Conservation (phyloP, 2,797 vertebrate genomes). For the Lepidocolaptes lacrymiger region DNA sequence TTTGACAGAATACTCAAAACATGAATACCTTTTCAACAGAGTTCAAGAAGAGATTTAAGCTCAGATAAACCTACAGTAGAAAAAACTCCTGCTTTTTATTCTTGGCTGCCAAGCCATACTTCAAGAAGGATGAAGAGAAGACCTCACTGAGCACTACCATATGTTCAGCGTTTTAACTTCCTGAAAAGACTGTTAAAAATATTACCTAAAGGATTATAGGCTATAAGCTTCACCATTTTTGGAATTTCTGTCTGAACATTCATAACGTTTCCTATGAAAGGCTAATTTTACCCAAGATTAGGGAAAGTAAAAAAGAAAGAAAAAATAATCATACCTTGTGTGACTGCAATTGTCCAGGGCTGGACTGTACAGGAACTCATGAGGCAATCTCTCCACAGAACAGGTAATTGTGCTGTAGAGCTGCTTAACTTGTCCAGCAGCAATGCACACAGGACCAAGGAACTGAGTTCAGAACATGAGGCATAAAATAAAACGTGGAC, state of each 20-base stretch:
- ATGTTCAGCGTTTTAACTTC: not conserved
- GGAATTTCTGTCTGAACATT: not conserved
- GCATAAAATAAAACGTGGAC: not conserved
- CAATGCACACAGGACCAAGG: not conserved
- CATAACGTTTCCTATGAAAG: not conserved
- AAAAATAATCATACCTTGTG: not conserved
- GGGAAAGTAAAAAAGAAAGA: not conserved
- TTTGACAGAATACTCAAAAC: not conserved
- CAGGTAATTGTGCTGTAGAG: not conserved
- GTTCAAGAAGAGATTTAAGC: not conserved
- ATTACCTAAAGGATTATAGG: not conserved
- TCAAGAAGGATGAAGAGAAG: not conserved
- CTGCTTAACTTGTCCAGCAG: not conserved
- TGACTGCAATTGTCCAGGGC: not conserved
- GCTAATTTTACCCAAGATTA: not conserved
- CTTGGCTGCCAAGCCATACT: not conserved
- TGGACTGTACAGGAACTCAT: not conserved
- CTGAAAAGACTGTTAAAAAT: not conserved
- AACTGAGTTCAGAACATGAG: fast-evolving
- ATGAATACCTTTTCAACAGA: not conserved
- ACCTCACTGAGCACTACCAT: not conserved
- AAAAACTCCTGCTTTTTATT: not conserved
- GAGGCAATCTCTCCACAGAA: not conserved
- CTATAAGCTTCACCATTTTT: not conserved
- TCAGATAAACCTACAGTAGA: not conserved